Conservation (phyloP, 1,140 invertebrate species). For the Hyles euphorbiae region DNA sequence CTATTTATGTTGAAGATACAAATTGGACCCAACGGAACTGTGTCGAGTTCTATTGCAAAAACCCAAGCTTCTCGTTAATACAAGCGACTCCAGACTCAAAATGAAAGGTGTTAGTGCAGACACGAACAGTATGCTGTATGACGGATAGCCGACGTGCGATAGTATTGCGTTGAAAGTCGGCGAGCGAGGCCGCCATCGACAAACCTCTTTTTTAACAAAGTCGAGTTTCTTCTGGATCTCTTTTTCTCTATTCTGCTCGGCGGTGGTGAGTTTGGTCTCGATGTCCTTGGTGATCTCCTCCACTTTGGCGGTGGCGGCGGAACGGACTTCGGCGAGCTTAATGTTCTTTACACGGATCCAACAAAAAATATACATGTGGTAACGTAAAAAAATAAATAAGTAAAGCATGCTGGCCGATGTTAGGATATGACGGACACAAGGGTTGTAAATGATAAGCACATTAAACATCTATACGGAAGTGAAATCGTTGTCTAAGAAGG, state of each 20-base stretch:
- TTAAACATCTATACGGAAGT: too few relatives aligned
- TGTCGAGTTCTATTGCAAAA: too few relatives aligned
- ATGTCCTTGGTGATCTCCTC: slow-evolving; percentile 82
- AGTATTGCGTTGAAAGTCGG: neutral
- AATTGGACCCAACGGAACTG: too few relatives aligned
- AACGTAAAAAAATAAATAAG: slow-evolving; percentile 30
- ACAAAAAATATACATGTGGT: slow-evolving; percentile 19
- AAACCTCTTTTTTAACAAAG: slow-evolving; percentile 85
- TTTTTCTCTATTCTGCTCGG: slow-evolving; percentile 86
- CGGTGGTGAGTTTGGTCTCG: slow-evolving; percentile 83
- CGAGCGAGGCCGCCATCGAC: slow-evolving; percentile 8
- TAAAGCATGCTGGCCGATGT: slow-evolving; percentile 12
- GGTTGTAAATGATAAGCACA: too few relatives aligned
- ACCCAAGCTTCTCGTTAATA: neutral
- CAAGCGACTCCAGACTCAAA: neutral
- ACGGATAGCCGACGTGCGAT: neutral
- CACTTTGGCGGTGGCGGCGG: slow-evolving; percentile 78
- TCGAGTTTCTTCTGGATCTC: slow-evolving; percentile 88
- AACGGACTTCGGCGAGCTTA: slow-evolving; percentile 83
- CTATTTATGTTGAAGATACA: too few relatives aligned
- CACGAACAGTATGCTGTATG: too few relatives aligned
- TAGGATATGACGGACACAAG: neutral
- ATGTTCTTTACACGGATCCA: slow-evolving; percentile 74
- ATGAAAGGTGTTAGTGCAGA: too few relatives aligned
- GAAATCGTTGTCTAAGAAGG: too few relatives aligned